Base-by-base conservation (phyloP, 2,113 vertebrate genomes). In the Beaufortia kweichowensis region DNA sequence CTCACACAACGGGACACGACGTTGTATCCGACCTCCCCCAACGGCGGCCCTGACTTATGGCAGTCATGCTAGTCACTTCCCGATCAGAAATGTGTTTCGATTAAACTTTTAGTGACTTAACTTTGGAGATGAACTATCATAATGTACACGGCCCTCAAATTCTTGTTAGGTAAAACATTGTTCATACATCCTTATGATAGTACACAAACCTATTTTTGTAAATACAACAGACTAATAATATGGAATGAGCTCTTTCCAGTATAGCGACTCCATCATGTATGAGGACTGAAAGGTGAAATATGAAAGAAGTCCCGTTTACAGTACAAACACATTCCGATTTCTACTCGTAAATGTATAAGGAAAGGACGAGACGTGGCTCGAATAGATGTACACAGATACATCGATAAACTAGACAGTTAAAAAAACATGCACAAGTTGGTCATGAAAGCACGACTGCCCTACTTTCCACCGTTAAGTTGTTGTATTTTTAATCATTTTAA, bases 371-470 rank as follows among this genome's bases (percentile, higher is more conserved):
- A 53, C 60, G 60, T 74, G 72, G 71, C 57, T 75, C 69, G 66
- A 65, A 39, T 41, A 64, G 66, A 84, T 82, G 90, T 92, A 92
- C 92, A 94, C 90, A 83, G 92, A 91, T 92, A 96, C 90, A 12
- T 91, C 90, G 90, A 93, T 88, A 92, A 90, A 84, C 79, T 6
- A 55, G 74, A 77, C 81, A 53, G 72, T 89, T 93, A 93, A 86
- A 93, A 94, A 87, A 93, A 95, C 96, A 98, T 96, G 95, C 96
- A 97, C 92, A 90, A 94, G 86, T 94, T 89, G 87, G 87, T 68
- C 65, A 65, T 64, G 94, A 85, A 84, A 84, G 85, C 90, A 87
- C 69, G 55, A 46, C 66, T 76, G 73, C 60, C 23, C 72, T 75
- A 70, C 41, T 39, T 76, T 79, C 73, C 66, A 70, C 80, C 26